These are phyloP conservation scores for Blastobasis adustella DNA, from an alignment of 2,888 invertebrate genomes.

Conservation along the genomic window DNA sequence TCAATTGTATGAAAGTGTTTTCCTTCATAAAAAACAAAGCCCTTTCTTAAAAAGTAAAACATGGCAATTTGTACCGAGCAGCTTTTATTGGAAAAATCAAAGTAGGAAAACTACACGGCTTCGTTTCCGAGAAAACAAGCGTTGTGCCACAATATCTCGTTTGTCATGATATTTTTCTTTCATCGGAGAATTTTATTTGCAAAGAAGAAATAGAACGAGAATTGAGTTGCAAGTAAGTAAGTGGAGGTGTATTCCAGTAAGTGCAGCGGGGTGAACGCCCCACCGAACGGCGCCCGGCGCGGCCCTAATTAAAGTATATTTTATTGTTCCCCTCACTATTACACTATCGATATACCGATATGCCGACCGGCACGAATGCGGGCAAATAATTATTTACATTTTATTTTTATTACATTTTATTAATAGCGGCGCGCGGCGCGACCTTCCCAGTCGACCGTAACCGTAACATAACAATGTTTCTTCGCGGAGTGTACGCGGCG, in stretches of 20 bases:
- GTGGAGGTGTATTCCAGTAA: not conserved
- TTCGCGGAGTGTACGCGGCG: constrained; percentile 1
- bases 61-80: too few relatives aligned
- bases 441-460: constrained; percentile 24
- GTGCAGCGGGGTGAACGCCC: constrained; percentile 32
- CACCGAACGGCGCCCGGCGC: constrained; percentile 26
- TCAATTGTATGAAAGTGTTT: too few relatives aligned
- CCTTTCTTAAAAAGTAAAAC: too few relatives aligned
- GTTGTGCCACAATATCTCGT: too few relatives aligned
- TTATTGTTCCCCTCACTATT: constrained; percentile 67
- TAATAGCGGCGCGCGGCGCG: constrained; percentile 36
- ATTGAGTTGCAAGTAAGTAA: too few relatives aligned
- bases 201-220: too few relatives aligned
- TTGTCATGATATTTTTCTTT: too few relatives aligned
- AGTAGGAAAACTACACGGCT: too few relatives aligned
- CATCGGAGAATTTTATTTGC: too few relatives aligned
- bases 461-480: constrained; percentile 31
- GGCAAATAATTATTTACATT: constrained; percentile 69
- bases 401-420: constrained; percentile 60
- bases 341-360: constrained; percentile 47
- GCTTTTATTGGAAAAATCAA: too few relatives aligned
- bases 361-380: constrained; percentile 61
- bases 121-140: too few relatives aligned
- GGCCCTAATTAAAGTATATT: constrained; percentile 70
- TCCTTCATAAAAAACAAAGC: too few relatives aligned